phyloP scores from a whole-genome alignment of 2,113 vertebrate species.

The Antechinus flavipes region DNA sequence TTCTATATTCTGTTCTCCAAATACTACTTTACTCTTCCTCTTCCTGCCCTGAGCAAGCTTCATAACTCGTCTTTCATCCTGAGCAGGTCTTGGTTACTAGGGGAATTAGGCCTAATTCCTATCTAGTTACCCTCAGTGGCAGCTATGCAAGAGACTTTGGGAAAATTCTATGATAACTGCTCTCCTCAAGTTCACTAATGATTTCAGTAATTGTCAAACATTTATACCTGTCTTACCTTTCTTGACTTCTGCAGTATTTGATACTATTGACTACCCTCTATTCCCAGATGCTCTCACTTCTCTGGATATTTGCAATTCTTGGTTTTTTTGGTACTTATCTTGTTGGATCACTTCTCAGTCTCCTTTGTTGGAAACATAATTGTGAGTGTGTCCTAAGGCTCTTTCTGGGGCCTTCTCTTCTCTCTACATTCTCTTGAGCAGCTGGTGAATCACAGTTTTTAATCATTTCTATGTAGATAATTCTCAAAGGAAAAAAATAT shows the following conservation, averaged over 20 bases:
- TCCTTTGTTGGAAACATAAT: not conserved
- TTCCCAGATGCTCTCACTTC: not conserved
- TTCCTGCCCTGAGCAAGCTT: not conserved
- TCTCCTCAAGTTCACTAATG: not conserved
- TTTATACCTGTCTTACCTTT: not conserved
- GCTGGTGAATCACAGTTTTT: not conserved
- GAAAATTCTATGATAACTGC: not conserved
- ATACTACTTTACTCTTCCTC: not conserved
- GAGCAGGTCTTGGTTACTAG: not conserved
- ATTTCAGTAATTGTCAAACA: not conserved
- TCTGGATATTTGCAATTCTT: not conserved
- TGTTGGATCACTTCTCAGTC: not conserved
- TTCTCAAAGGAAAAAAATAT: not conserved
- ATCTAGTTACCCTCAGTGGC: not conserved
- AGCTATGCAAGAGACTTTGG: not conserved
- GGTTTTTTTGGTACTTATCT: not conserved
- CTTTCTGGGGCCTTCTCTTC: not conserved
- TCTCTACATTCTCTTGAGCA: not conserved
- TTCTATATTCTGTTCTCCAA: not conserved
- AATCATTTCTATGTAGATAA: not conserved
- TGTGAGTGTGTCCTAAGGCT: not conserved
- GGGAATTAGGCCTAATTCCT: not conserved
- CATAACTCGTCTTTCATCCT: not conserved
- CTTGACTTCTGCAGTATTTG: not conserved
- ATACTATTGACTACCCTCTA: not conserved